Base-by-base conservation (phyloP, 2,797 vertebrate genomes). In the Silurus aristotelis region DNA sequence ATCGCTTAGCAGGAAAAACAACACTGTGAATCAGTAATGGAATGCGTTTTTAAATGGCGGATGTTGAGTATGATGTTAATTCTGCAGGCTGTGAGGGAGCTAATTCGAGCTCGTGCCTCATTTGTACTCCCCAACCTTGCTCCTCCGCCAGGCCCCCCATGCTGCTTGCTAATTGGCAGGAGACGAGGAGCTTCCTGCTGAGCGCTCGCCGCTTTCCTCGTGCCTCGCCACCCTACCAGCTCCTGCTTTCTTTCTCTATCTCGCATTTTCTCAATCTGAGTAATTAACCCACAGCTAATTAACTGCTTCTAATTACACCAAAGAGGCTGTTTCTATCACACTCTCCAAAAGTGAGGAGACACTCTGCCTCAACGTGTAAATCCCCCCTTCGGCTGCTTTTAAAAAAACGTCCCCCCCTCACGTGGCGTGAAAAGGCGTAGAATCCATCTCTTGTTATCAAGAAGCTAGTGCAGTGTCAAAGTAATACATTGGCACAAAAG, bases 251-350 rank as follows among this genome's bases (percentile, higher is more conserved):
- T 68, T n/a, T 43, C 71, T 81, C 77, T 80, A 60, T 48, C 5
- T 48, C 60, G 78, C 38, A 70, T 73, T 75, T 25, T 84, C 84
- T 86, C 73, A 94, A 96, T 95, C 95, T 89, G 94, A 95, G 95
- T 99, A 99, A 99, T 99, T 99, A 99, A 98, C 97, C 97, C 95
- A 94, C 95, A 95, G 96, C 97, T 99, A 99, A 99, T 99, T 97
- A 98, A 98, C 97, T 96, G 96, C 96, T 96, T 97, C 96, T 98
- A 98, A 98, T 99, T 98, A 98, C 96, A 97, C 96, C 93, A 92
- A 94, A 92, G 88, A 90, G 89, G 94, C 96, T 95, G 96, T 97
- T 97, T 96, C 94, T 94, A 95, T 97, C 95, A 94, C 96, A 97
- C 96, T 96, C 94, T 94, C 91, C 88, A 92, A 96, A 97, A 96